Conservation (phyloP, 2,888 invertebrate species). For the Protophormia terraenovae region DNA sequence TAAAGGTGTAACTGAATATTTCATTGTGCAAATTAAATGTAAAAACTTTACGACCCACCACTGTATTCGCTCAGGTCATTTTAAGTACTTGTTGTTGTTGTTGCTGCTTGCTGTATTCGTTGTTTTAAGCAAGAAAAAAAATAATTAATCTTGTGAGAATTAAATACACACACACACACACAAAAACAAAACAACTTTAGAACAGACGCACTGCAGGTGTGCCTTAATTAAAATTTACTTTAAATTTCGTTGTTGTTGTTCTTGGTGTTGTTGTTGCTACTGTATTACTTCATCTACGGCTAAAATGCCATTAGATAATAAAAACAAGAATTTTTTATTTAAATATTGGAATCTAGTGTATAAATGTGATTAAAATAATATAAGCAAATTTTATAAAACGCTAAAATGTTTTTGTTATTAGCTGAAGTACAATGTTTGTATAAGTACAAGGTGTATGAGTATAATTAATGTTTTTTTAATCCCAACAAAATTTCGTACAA, state of each 20-base stretch:
- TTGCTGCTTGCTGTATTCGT: neutral
- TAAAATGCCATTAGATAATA: too few relatives aligned
- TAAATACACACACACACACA: neutral
- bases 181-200: neutral
- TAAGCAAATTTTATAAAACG: slow-evolving; percentile 10
- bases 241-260: neutral
- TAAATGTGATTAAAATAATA: neutral
- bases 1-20: too few relatives aligned
- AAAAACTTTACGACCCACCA: too few relatives aligned
- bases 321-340: neutral
- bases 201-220: slow-evolving; percentile 66
- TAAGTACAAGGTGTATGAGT: too few relatives aligned
- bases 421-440: too few relatives aligned
- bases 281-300: too few relatives aligned
- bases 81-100: slow-evolving; percentile 16
- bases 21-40: too few relatives aligned
- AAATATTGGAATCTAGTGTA: neutral
- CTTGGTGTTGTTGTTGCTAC: too few relatives aligned
- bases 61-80: neutral
- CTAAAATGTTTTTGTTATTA: neutral
- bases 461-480: too few relatives aligned
- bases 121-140: neutral
- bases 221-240: slow-evolving; percentile 62
- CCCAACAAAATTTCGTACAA: too few relatives aligned
- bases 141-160: slow-evolving; percentile 58